These are phyloP conservation scores for Apocheima hispidaria DNA, from an alignment of 2,888 invertebrate genomes.

Conservation along the genomic window DNA sequence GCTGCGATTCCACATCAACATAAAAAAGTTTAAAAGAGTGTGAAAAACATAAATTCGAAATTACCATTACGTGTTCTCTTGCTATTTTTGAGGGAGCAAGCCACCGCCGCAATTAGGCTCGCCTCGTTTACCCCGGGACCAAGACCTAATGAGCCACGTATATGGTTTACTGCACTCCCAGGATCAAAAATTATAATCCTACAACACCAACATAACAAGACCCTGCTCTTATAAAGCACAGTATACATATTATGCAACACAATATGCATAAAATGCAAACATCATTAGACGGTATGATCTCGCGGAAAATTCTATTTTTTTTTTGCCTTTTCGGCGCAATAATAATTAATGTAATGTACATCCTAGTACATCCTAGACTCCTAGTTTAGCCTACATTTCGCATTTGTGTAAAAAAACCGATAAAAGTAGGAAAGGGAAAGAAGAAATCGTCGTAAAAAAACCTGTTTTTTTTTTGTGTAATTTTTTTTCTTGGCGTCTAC, in stretches of 20 bases:
- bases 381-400: no score
- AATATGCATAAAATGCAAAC: background rate
- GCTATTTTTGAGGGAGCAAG: slow-evolving; percentile 64
- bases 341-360: no score
- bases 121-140: slow-evolving; percentile 79
- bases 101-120: slow-evolving; percentile 74
- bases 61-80: slow-evolving; percentile 65
- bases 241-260: background rate
- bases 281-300: no score
- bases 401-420: no score
- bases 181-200: slow-evolving; percentile 79
- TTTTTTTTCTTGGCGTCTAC: no score
- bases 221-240: slow-evolving; percentile 25
- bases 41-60: slow-evolving; percentile 74
- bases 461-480: no score
- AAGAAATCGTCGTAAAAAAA: no score
- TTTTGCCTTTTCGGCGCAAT: no score
- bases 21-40: slow-evolving; percentile 64
- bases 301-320: no score
- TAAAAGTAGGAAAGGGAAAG: no score
- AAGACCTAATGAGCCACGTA: slow-evolving; percentile 82
- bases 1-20: slow-evolving; percentile 31
- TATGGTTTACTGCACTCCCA: slow-evolving; percentile 77
- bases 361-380: no score
- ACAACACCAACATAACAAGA: slow-evolving; percentile 54